A percentile compares a stretch with the other conserved stretches of the same genome.
Evolutionary conservation across 2,888 invertebrate species (phyloP).

Genomic region (Eustalomyia histrio): DNA sequence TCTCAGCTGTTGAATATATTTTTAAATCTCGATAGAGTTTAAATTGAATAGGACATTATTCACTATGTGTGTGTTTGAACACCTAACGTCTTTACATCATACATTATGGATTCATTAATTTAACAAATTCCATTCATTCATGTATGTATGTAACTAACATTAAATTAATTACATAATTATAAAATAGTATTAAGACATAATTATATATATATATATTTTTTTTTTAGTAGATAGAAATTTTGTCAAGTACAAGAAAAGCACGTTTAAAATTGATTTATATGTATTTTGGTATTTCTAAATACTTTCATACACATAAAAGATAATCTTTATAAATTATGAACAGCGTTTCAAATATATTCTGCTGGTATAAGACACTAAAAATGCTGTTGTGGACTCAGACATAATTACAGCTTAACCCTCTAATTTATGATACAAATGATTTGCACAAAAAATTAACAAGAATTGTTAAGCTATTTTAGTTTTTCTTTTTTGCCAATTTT

Average conservation of each 20-base stretch:
- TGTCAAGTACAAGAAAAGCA: conserved; percentile 63
- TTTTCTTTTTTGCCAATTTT: too few relatives aligned
- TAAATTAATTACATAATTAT: conserved; percentile 40
- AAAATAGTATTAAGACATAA: conserved; percentile 28
- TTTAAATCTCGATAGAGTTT: conserved; percentile 35
- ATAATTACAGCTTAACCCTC: too few relatives aligned
- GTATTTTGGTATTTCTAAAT: conserved; percentile 35
- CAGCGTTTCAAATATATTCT: conserved; percentile 52
- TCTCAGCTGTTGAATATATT: conserved; percentile 84
- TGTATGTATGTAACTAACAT: conserved; percentile 35
- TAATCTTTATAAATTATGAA: conserved; percentile 2
- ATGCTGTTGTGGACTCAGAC: too few relatives aligned
- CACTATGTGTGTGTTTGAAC: conserved; percentile 27
- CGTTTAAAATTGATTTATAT: conserved; percentile 49
- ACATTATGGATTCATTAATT: conserved; percentile 28
- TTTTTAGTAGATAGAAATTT: conserved; percentile 7
- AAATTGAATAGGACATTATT: neutral
- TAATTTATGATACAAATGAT: too few relatives aligned
- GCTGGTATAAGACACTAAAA: too few relatives aligned
- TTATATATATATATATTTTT: conserved; percentile 14
- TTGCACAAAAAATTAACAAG: too few relatives aligned
- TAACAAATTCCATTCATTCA: conserved; percentile 1
- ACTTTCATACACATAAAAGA: conserved; percentile 13
- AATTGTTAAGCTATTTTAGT: too few relatives aligned
- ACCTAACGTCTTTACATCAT: conserved; percentile 62